Conservation (phyloP, 1,140 invertebrate species). For the Andrena cerasifolii region DNA sequence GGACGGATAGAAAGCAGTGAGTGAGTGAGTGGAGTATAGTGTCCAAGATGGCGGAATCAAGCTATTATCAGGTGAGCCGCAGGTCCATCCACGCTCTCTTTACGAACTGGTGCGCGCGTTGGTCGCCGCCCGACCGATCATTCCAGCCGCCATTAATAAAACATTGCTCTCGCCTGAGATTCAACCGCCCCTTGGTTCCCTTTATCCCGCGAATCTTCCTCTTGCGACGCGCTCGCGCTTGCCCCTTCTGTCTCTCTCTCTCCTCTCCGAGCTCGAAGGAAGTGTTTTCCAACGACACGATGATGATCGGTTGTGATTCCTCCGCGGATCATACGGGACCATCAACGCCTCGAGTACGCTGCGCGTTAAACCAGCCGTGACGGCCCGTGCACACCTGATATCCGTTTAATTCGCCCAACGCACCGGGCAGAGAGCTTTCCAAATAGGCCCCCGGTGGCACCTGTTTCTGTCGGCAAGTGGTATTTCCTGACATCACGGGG, state of each 20-base stretch:
- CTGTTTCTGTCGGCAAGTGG: constrained; percentile 48
- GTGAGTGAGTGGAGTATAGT: constrained; percentile 69
- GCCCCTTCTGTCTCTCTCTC: background rate
- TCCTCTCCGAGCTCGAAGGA: background rate
- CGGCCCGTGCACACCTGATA: constrained; percentile 29
- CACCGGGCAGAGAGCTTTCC: constrained; percentile 21
- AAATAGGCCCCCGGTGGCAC: constrained; percentile 39
- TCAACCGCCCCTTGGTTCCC: background rate
- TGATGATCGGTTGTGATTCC: constrained; percentile 16
- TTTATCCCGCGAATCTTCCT: background rate
- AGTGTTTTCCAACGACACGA: constrained; percentile 25
- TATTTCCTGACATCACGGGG: constrained; percentile 32
- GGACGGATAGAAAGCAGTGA: constrained; percentile 78
- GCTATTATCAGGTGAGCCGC: constrained; percentile 84
- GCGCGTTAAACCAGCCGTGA: constrained; percentile 33
- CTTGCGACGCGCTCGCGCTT: constrained; percentile 42
- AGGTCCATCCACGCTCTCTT: constrained; percentile 67
- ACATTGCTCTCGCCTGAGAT: constrained; percentile 16
- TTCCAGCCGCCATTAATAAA: constrained; percentile 50
- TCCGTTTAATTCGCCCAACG: constrained; percentile 14
- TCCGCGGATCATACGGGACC: constrained; percentile 2
- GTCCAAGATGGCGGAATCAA: constrained; percentile 84
- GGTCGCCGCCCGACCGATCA: constrained; percentile 33
- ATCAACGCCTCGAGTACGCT: constrained; percentile 13
- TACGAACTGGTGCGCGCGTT: constrained; percentile 57